A percentile compares a stretch with the other conserved stretches of the same genome.
Conservation (phyloP, 2,797 vertebrate genomes). For the Tapirus indicus region DNA sequence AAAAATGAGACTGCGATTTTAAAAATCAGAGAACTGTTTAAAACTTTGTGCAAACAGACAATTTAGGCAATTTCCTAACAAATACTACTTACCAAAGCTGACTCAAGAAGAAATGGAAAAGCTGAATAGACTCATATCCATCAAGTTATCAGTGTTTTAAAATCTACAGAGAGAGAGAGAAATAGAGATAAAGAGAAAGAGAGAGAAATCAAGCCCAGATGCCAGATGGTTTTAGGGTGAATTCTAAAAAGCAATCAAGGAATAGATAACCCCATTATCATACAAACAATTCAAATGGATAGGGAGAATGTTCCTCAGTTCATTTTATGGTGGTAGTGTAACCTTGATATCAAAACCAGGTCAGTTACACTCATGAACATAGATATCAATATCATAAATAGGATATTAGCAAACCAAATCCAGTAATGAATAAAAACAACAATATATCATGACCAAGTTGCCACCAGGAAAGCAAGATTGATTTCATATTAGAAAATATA, state of each 20-base stretch:
- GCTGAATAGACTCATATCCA: not conserved
- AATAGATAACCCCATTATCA: not conserved
- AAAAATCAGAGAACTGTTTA: not conserved
- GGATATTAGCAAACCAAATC: not conserved
- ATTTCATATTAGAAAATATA: slow-evolving; percentile 6
- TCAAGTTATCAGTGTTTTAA: not conserved
- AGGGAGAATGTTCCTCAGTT: not conserved
- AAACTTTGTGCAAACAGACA: not conserved
- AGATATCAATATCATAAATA: not conserved
- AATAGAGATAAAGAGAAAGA: not conserved
- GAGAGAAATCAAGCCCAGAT: not conserved
- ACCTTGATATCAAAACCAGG: not conserved
- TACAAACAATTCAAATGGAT: not conserved
- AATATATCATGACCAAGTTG: not conserved
- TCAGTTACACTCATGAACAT: not conserved
- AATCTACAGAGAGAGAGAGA: not conserved
- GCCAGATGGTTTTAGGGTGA: not conserved
- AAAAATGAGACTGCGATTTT: not conserved
- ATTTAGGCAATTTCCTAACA: not conserved
- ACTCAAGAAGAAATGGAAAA: not conserved
- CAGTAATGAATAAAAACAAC: slow-evolving; percentile 1
- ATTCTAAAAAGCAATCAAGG: not conserved
- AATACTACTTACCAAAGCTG: not conserved
- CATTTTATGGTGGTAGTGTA: not conserved
- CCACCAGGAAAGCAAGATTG: not conserved